A percentile compares a stretch with the other conserved stretches of the same genome.
These are phyloP conservation scores for Galagoides demidoff DNA, from an alignment of 2,797 vertebrate species.

Conservation along the genomic window DNA sequence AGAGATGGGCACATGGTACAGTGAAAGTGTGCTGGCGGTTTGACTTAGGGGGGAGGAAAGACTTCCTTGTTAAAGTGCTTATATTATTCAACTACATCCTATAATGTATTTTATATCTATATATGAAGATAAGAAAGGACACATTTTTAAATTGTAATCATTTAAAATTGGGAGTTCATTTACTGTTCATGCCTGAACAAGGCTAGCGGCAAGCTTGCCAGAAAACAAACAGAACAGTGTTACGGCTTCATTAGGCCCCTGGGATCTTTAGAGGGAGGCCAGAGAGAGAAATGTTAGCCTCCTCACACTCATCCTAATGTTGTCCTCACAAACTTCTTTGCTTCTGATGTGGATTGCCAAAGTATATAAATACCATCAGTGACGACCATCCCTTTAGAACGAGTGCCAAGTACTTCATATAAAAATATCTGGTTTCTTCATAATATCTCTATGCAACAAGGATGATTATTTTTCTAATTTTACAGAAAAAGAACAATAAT, in stretches of 20 bases:
- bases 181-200: background rate
- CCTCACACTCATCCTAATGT: background rate
- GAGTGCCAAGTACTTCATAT: background rate
- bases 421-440: background rate
- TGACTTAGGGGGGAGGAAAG: background rate
- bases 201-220: background rate
- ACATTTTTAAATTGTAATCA: background rate
- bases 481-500: slow-evolving; percentile 8
- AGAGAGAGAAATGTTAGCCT: background rate
- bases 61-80: background rate
- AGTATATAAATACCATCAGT: background rate
- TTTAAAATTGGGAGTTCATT: background rate
- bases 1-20: accelerated
- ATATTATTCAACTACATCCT: background rate
- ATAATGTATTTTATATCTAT: background rate
- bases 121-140: background rate
- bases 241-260: background rate
- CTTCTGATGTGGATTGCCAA: background rate
- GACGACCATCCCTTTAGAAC: background rate
- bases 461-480: slow-evolving; percentile 11
- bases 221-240: background rate
- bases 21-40: background rate
- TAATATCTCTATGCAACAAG: background rate
- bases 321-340: background rate
- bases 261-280: background rate